Percentiles rank a stretch among this genome's conserved stretches.
Conservation (phyloP, 2,797 vertebrate genomes). For the Lepilemur septentrionalis region DNA sequence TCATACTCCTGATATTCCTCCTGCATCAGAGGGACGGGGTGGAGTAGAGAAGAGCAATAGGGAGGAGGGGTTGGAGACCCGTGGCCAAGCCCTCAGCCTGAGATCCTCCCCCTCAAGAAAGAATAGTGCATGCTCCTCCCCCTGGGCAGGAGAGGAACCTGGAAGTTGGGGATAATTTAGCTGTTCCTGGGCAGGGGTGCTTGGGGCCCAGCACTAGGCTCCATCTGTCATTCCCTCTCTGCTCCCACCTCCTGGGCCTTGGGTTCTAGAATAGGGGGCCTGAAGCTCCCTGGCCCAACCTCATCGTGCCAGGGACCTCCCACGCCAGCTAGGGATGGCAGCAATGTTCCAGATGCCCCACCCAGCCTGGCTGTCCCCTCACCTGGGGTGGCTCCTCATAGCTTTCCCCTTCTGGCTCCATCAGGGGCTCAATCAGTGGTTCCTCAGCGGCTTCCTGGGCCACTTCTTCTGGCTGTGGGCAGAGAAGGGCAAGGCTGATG, state of each 20-base stretch:
- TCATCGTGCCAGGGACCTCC: not conserved
- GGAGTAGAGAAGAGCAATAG: conserved; percentile 71
- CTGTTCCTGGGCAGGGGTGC: not conserved
- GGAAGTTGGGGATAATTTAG: not conserved
- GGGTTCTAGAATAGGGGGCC: not conserved
- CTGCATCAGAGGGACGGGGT: conserved; percentile 75
- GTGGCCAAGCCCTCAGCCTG: not conserved
- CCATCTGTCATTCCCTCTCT: not conserved
- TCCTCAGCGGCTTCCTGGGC: conserved; percentile 97
- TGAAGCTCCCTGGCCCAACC: not conserved
- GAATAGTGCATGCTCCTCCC: not conserved
- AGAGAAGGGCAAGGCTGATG: conserved; percentile 28
- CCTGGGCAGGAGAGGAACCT: not conserved
- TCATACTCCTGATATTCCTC: conserved; percentile 98
- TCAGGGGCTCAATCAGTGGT: conserved; percentile 91
- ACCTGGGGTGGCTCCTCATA: conserved; percentile 96
- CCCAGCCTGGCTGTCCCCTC: conserved; percentile 52
- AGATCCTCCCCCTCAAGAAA: not conserved
- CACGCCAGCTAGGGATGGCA: not conserved
- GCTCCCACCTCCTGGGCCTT: not conserved
- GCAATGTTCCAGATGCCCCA: not conserved
- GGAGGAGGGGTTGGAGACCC: conserved; percentile 83
- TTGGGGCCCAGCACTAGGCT: not conserved
- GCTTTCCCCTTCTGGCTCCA: conserved; percentile 95
- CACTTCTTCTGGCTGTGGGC: conserved; percentile 93